These are phyloP conservation scores for Rapana venosa DNA, from an alignment of 2,888 invertebrate genomes.

Conservation along the genomic window DNA sequence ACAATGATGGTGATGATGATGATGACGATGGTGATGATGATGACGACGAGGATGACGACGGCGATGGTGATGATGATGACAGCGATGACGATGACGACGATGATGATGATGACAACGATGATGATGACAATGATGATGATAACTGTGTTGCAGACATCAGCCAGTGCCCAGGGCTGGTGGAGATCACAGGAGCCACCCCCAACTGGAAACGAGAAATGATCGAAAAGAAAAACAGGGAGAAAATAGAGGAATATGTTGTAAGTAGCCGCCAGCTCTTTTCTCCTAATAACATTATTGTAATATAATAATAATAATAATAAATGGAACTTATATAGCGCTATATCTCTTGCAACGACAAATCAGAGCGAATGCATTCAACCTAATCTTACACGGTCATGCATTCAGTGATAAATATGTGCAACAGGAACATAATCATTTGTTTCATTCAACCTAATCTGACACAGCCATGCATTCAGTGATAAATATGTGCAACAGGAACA, in stretches of 20 bases:
- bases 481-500: too few relatives aligned
- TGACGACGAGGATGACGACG: not conserved
- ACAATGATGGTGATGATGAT: not conserved
- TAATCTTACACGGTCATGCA: too few relatives aligned
- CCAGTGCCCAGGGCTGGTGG: constrained; percentile 70
- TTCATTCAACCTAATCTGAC: too few relatives aligned
- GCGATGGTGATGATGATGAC: not conserved
- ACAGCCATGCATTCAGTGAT: too few relatives aligned
- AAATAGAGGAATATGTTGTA: constrained; percentile 72
- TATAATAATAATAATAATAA: too few relatives aligned
- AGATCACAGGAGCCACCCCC: constrained; percentile 68
- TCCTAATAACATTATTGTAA: too few relatives aligned
- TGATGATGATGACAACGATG: not conserved
- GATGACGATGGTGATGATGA: not conserved
- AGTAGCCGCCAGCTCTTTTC: constrained; percentile 43
- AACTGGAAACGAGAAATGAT: constrained; percentile 75
- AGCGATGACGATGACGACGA: not conserved
- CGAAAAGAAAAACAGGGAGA: constrained; percentile 74
- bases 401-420: too few relatives aligned
- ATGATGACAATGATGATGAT: constrained; percentile 10
- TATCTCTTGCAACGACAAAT: too few relatives aligned
- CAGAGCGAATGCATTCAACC: too few relatives aligned
- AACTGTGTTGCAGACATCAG: constrained; percentile 60
- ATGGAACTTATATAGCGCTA: too few relatives aligned
- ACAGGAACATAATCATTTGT: too few relatives aligned